Evolutionary conservation across 2,888 invertebrate genomes (phyloP).

Genomic region (Octodonta nipae): DNA sequence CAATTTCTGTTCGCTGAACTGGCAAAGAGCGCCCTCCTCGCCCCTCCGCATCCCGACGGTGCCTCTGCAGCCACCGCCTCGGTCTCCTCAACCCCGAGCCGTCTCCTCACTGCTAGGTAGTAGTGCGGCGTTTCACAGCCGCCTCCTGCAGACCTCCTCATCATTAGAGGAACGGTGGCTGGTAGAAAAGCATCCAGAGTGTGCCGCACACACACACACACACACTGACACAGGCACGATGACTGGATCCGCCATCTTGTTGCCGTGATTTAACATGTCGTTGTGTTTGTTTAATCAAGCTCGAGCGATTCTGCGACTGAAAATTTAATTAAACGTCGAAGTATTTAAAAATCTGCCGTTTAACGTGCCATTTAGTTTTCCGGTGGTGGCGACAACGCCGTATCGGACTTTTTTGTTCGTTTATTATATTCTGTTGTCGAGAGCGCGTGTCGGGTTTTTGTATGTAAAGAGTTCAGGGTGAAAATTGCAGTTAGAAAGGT

Average conservation of each 20-base stretch:
- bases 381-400: too few species aligned
- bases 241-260: slow-evolving; percentile 32
- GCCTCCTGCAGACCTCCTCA: slow-evolving; percentile 8
- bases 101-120: too few species aligned
- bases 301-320: slow-evolving; percentile 24
- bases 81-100: not conserved
- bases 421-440: too few species aligned
- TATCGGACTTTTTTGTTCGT: too few species aligned
- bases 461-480: too few species aligned
- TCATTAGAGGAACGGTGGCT: slow-evolving; percentile 7
- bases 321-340: too few species aligned
- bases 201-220: too few species aligned
- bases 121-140: too few species aligned
- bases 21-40: slow-evolving; percentile 38
- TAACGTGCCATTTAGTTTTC: too few species aligned
- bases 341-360: too few species aligned
- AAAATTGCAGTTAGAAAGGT: too few species aligned
- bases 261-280: slow-evolving; percentile 33
- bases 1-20: slow-evolving; percentile 50
- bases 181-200: not conserved
- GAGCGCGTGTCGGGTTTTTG: too few species aligned
- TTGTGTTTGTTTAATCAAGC: slow-evolving; percentile 34
- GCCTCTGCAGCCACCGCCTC: not conserved
- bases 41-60: slow-evolving; percentile 10
- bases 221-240: slow-evolving; percentile 9